These are phyloP conservation scores for Sula dactylatra DNA, from an alignment of 2,113 vertebrate genomes.

Conservation along the genomic window DNA sequence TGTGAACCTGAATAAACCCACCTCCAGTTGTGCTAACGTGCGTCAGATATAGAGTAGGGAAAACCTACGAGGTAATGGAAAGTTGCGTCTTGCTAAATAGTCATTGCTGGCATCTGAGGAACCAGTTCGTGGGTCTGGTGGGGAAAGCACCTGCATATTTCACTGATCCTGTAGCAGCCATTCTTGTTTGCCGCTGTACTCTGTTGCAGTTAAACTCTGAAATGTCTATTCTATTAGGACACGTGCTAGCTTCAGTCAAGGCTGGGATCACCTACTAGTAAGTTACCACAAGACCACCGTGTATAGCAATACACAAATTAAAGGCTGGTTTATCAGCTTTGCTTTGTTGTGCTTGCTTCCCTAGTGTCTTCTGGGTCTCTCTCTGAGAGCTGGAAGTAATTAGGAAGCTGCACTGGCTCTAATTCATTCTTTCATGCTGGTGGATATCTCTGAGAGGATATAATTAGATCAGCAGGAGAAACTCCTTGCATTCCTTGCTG, in stretches of 20 bases:
- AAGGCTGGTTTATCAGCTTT: not conserved
- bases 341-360: not conserved
- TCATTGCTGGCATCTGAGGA: not conserved
- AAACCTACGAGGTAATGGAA: not conserved
- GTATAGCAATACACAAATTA: not conserved
- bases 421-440: conserved; percentile 2
- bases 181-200: not conserved
- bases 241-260: not conserved
- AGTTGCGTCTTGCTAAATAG: not conserved
- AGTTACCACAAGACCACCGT: not conserved
- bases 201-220: not conserved
- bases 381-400: conserved; percentile 29
- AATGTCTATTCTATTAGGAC: not conserved
- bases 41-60: not conserved
- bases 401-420: not conserved
- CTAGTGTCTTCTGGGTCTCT: not conserved
- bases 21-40: not conserved
- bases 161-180: not conserved
- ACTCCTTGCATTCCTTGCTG: conserved; percentile 33
- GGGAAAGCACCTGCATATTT: not conserved
- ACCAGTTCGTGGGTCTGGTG: not conserved
- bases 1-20: not conserved
- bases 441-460: not conserved
- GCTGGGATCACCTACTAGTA: not conserved
- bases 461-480: conserved; percentile 45